These are phyloP conservation scores for Bergia sp. DNA, from an alignment of 92 coral and sea anemone species.

Conservation along the genomic window DNA sequence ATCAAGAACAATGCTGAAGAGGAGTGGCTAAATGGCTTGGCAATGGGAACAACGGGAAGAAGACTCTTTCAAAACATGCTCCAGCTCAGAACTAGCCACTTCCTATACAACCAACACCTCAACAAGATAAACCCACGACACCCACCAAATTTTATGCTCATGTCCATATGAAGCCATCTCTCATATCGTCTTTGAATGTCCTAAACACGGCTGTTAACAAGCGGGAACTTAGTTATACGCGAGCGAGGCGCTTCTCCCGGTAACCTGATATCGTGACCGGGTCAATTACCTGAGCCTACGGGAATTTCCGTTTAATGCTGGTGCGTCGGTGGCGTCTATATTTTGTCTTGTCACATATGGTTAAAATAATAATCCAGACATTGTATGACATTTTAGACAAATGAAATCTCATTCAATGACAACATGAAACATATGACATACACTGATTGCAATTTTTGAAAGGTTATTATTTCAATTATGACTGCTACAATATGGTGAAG, in stretches of 20 bases:
- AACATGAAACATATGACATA: background rate
- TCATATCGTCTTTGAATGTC: too few relatives aligned
- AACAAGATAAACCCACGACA: too few relatives aligned
- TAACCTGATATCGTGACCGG: background rate
- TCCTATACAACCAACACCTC: too few relatives aligned
- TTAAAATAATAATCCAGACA: background rate
- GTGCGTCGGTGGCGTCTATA: background rate
- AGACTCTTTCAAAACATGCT: too few relatives aligned
- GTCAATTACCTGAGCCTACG: background rate
- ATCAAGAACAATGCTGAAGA: too few relatives aligned
- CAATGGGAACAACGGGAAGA: too few relatives aligned
- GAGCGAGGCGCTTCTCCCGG: background rate
- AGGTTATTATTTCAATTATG: background rate
- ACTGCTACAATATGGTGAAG: background rate
- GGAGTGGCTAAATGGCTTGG: too few relatives aligned
- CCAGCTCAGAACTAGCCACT: too few relatives aligned
- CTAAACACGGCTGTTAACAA: background rate
- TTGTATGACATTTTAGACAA: background rate
- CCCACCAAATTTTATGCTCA: too few relatives aligned
- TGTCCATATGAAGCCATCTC: too few relatives aligned
- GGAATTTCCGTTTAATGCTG: background rate
- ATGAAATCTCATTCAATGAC: background rate
- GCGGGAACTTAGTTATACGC: background rate
- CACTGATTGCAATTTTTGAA: background rate
- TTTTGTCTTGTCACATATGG: background rate